Conservation (phyloP, 2,888 invertebrate species). For the Eristalis intricaria region DNA sequence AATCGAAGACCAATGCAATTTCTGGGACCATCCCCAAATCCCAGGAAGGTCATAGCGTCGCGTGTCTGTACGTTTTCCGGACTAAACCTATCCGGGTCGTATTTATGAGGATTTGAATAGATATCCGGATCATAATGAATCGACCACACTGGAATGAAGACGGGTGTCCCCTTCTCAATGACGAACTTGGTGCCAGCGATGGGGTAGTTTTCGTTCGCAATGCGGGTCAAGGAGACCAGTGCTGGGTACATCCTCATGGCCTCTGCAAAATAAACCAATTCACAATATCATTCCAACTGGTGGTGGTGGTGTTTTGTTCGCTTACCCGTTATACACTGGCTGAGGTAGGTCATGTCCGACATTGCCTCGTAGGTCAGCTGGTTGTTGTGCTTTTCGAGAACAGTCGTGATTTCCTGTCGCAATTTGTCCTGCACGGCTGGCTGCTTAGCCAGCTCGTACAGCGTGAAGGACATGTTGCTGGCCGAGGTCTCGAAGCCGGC, state of each 20-base stretch:
- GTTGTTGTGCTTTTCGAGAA: constrained; percentile 78
- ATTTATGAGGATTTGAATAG: constrained; percentile 80
- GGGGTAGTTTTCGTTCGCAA: constrained; percentile 76
- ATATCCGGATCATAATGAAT: constrained; percentile 81
- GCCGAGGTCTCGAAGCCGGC: constrained; percentile 84
- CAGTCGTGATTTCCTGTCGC: constrained; percentile 80
- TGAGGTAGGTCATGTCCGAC: constrained; percentile 82
- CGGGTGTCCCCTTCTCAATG: constrained; percentile 77
- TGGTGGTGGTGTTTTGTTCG: neutral
- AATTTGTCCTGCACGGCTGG: constrained; percentile 81
- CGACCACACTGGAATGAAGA: constrained; percentile 78
- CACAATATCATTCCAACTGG: neutral
- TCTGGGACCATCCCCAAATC: constrained; percentile 79
- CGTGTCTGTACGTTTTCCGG: constrained; percentile 75
- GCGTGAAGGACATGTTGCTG: constrained; percentile 81
- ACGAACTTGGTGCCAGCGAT: constrained; percentile 76
- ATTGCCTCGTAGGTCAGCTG: constrained; percentile 82
- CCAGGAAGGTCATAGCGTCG: constrained; percentile 78
- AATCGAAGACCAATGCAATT: constrained; percentile 78
- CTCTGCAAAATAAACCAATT: constrained; percentile 76
- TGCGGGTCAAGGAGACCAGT: constrained; percentile 77
- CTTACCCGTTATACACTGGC: constrained; percentile 81
- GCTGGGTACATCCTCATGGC: constrained; percentile 82
- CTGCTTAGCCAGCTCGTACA: constrained; percentile 82
- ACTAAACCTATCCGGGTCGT: constrained; percentile 81